These are phyloP conservation scores for Amblyopsis hoosieri DNA, from an alignment of 2,797 vertebrate species.

Conservation along the genomic window DNA sequence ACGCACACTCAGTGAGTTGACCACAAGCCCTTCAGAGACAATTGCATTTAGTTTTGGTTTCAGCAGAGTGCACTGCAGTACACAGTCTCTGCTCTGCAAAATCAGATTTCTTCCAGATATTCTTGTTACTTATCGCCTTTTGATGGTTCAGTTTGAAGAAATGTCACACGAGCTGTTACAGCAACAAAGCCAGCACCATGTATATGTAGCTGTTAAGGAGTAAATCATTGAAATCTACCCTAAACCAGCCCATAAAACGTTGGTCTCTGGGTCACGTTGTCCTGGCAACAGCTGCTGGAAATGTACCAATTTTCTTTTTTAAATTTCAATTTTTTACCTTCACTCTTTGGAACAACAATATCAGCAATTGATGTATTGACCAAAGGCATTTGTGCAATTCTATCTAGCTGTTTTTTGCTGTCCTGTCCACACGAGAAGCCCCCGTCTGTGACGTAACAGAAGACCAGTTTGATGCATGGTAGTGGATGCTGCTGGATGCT, in stretches of 20 bases:
- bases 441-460: conserved; percentile 4
- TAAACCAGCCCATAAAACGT: conserved; percentile 15
- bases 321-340: no score
- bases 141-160: conserved; percentile 49
- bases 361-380: no score
- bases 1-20: conserved; percentile 36
- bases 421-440: neutral
- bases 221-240: neutral
- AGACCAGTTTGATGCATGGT: conserved; percentile 1
- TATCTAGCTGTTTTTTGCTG: neutral
- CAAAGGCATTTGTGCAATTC: no score
- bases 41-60: conserved; percentile 30
- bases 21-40: conserved; percentile 32
- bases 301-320: neutral
- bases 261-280: conserved; percentile 8
- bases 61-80: conserved; percentile 15
- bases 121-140: conserved; percentile 47
- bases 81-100: conserved; percentile 50
- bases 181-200: conserved; percentile 54
- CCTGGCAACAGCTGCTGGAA: neutral
- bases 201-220: conserved; percentile 15
- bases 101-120: conserved; percentile 66
- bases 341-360: no score
- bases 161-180: conserved; percentile 70
- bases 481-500: conserved; percentile 2